Evolutionary conservation across 1,140 invertebrate genomes (phyloP), one percentile per base, ranked within the genome.

Genomic region (Cyrtorhinus lividipennis): DNA sequence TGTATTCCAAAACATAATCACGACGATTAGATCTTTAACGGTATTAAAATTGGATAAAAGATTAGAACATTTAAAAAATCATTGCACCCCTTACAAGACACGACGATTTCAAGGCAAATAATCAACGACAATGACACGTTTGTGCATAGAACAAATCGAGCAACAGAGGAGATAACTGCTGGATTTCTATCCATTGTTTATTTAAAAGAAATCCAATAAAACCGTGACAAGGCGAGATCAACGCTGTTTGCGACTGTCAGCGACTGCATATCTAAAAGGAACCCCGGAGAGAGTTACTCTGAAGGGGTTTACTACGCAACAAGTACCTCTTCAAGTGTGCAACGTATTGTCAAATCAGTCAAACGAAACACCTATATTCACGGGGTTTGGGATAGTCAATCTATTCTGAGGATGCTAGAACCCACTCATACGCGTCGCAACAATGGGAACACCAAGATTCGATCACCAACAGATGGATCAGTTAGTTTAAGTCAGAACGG

Each of bases 301-400:
- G 15, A 79, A 78, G 61, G 75, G 84, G 67, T 71, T 78, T 1
- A 73, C 75, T 1, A 65, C 83, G 25, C 75, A 75, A 26, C 73
- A 76, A 26, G 80, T 90, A 27, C 81, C 83, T 0, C 74, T 90
- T n/a, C 89, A 92, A 69, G 65, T 88, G 1, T 83, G 83, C 63
- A 75, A 82, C 66, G 86, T 91, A 56, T n/a, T n/a, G n/a, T n/a
- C n/a, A n/a, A n/a, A n/a, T 89, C 89, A 90, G 53, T 94, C 91
- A 0, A 96, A 96, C 75, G 88, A 85, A 13, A 79, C 96, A 1
- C 84, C 2, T 95, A 96, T 72, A 86, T 95, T 38, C 80, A 84
- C 68, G 85, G 83, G 22, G 73, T 95, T 24, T 71, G 92, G 20
- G 84, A 86, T 68, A 83, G 84, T 76, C 79, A 2, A 72, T 80